These are phyloP conservation scores for Epicauta chinensis DNA, from an alignment of 1,140 invertebrate species.

Conservation along the genomic window DNA sequence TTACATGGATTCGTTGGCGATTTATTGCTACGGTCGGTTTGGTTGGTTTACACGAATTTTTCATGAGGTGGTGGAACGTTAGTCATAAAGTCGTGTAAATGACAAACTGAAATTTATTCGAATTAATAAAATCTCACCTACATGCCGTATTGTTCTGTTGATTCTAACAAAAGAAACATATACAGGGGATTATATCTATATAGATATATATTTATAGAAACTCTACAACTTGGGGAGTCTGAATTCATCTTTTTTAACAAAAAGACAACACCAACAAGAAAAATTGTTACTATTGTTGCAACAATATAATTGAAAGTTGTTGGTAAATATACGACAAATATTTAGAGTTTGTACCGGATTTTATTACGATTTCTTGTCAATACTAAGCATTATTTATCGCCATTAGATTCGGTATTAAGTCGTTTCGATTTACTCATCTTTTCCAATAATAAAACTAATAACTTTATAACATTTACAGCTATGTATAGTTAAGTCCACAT, in stretches of 20 bases:
- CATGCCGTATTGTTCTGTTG: slow-evolving; percentile 1
- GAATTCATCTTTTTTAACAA: slow-evolving; percentile 7
- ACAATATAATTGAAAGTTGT: no score
- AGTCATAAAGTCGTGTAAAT: slow-evolving; percentile 4
- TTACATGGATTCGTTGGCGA: no score
- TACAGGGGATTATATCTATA: background rate
- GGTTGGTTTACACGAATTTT: no score
- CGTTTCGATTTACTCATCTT: no score
- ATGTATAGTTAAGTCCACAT: no score
- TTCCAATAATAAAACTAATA: no score
- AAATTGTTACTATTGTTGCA: background rate
- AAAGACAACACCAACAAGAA: background rate
- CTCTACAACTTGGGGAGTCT: slow-evolving; percentile 17
- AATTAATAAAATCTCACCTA: slow-evolving; percentile 11
- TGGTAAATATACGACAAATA: slow-evolving; percentile 19
- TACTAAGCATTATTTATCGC: slow-evolving; percentile 20
- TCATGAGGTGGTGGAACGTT: background rate
- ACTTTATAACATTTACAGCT: no score
- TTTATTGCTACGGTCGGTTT: no score
- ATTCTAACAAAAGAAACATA: no score
- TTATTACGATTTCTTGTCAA: slow-evolving; percentile 14
- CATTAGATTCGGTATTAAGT: no score
- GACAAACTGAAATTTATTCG: slow-evolving; percentile 8
- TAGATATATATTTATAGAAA: slow-evolving; percentile 2
- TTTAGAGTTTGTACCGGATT: slow-evolving; percentile 14